Base-by-base conservation (phyloP, 2,888 invertebrate genomes). In the Sabatieria punctata region DNA sequence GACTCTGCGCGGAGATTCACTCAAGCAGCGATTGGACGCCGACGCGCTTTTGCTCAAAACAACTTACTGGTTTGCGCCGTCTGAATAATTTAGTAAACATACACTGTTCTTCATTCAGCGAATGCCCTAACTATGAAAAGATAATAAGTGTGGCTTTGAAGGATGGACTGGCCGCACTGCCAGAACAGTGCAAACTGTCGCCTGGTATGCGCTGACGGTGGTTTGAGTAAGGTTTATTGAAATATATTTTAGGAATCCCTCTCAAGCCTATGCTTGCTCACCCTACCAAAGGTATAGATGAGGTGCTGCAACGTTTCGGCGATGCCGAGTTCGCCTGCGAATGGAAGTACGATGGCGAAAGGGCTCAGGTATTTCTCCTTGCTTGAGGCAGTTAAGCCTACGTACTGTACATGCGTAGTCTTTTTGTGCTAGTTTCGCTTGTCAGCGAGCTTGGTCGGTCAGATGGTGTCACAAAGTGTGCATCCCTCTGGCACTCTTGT, bases 321-420 rank as follows among this genome's bases (percentile, higher is more conserved):
- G 61, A 65, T 33, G 74, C 81, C 52, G 76, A 78, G 58, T 95
- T 99, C 67, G 93, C 93, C 1, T 95, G 95, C 67, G 97, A 99
- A 71, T 99, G 82, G 78, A 97, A 97, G 68, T 97, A 99, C 67
- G 97, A 99, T 69, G 97, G 97, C 1, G 97, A 97, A 73, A 74
- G 97, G 57, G 95, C 93, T 0, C 95, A 91, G 75, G 79, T 84
- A 44, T 26, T 27, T 39, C 43, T 11, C 22, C 15, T 19, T 19
- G 13, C n/a, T 19, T 22, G 18, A 35, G 13, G 30, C 41, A 33
- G n/a, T n/a, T 40, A 15, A 40, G 6, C n/a, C n/a, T 15, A n/a
- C 15, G n/a, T 15, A 33, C 33, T 33, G 33, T n/a, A n/a, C n/a
- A 33, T 33, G 15, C n/a, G n/a, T 33, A n/a, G 33, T 15, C 15